Evolutionary conservation across 2,797 vertebrate species (phyloP), one percentile per base, ranked within the genome.

Genomic region (Alcedo atthis): DNA sequence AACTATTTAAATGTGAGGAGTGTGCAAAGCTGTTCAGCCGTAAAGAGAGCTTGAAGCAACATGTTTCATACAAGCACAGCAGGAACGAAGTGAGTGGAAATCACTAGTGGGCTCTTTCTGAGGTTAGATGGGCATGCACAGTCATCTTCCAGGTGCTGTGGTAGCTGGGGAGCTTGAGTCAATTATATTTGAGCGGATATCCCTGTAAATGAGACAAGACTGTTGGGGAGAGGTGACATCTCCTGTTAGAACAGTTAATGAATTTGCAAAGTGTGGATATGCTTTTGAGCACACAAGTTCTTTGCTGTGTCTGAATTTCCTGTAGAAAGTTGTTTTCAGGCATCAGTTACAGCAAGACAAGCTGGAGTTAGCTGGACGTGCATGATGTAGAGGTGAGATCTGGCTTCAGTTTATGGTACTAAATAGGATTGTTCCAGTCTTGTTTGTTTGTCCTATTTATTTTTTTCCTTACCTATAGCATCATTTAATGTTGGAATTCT

Each of bases 61-160:
- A 99, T 43, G 99, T 99, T 77, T 99, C 99, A 1, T 99, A 99
- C 97, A 99, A 99, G 97, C 99, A 99, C 98, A 99, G 99, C 98
- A 98, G 98, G 96, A 99, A 98, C 13, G 93, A 98, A 98, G 99
- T 99, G 85, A 94, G 91, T 95, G 55, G 40, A 59, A 89, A 74
- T 49, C 43, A 74, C 76, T 69, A 46, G 30, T 3, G 8, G 76
- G 45, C 77, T 87, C 17, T 70, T 87, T 37, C 73, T 79, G 88
- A 85, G 46, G 8, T 69, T 28, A 2, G 62, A 67, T 85, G 84
- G 75, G 80, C 71, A 89, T 22, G 22, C 55, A 35, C 63, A 46
- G 24, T 9, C 42, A 77, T 57, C 54, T 77, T 69, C 57, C 48
- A 74, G 73, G 43, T 81, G 82, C 54, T 68, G 20, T 78, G 82